Evolutionary conservation across 1,140 invertebrate genomes (phyloP).

Genomic region (Sminthurinus signatus): DNA sequence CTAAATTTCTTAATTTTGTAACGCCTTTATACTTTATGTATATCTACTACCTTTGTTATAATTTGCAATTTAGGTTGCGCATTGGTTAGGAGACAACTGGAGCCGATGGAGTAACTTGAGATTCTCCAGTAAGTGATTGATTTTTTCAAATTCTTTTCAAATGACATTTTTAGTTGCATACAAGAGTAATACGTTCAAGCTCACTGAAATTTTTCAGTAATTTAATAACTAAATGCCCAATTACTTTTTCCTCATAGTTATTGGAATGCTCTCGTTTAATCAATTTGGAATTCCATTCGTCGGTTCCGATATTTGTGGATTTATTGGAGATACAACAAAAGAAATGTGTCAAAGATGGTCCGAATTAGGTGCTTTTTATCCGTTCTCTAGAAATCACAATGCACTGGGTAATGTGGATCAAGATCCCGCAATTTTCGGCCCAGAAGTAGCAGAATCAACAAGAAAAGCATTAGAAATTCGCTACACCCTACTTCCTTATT

Average conservation of each 20-base stretch:
- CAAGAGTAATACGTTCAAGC: no score
- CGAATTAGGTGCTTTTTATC: constrained; percentile 51
- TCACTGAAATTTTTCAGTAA: no score
- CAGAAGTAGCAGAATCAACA: constrained; percentile 39
- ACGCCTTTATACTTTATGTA: no score
- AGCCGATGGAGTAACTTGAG: constrained; percentile 50
- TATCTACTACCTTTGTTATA: constrained; percentile 53
- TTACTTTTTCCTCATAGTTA: no score
- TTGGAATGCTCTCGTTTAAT: constrained; percentile 41
- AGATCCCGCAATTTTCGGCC: constrained; percentile 42
- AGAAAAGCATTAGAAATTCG: constrained; percentile 45
- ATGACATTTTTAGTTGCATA: no score
- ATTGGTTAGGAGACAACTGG: constrained; percentile 55
- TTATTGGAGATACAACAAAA: constrained; percentile 40
- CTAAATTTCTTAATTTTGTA: no score
- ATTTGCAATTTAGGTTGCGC: constrained; percentile 51
- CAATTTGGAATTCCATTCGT: constrained; percentile 45
- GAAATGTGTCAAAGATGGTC: constrained; percentile 53
- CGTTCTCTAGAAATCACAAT: constrained; percentile 40
- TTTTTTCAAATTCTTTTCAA: no score
- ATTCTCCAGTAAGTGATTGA: no score
- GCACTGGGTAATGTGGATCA: constrained; percentile 33
- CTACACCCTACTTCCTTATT: constrained; percentile 50
- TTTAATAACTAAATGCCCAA: no score
- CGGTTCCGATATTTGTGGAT: constrained; percentile 36